Evolutionary conservation across 2,888 invertebrate genomes (phyloP).

Genomic region (Agonopterix subpropinquella): DNA sequence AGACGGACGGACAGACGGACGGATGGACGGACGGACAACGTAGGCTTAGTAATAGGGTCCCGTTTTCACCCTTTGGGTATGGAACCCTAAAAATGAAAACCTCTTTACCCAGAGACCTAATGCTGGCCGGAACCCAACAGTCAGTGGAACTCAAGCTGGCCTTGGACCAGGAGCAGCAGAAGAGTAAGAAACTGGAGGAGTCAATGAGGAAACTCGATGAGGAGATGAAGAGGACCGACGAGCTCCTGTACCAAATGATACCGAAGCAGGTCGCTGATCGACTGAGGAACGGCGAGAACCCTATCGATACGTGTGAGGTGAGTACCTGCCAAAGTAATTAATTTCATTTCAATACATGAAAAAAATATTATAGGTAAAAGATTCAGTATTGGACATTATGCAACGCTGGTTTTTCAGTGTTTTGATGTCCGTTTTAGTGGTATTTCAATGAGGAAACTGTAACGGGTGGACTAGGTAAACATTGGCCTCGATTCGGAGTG

Average conservation of each 20-base stretch:
- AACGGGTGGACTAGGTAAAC: too few relatives aligned
- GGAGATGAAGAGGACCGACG: slow-evolving; percentile 97
- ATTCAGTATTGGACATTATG: too few relatives aligned
- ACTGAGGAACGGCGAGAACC: slow-evolving; percentile 93
- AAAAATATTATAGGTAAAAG: not conserved
- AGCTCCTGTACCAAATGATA: slow-evolving; percentile 98
- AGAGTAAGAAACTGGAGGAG: slow-evolving; percentile 96
- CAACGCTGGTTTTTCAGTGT: too few relatives aligned
- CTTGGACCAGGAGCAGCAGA: slow-evolving; percentile 96
- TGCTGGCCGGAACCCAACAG: slow-evolving; percentile 97
- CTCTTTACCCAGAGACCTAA: slow-evolving; percentile 83
- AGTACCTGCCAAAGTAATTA: slow-evolving; percentile 11
- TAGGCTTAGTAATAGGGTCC: too few relatives aligned
- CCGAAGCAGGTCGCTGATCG: slow-evolving; percentile 98
- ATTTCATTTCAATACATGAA: not conserved
- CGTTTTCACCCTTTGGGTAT: too few relatives aligned
- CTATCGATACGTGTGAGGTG: slow-evolving; percentile 98
- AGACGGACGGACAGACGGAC: too few relatives aligned
- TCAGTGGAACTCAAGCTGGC: slow-evolving; percentile 97
- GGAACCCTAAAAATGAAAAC: not conserved
- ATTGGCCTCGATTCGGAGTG: too few relatives aligned
- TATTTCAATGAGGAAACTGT: too few relatives aligned
- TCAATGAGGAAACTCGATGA: slow-evolving; percentile 97
- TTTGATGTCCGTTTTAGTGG: too few relatives aligned
- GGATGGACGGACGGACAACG: too few relatives aligned